Evolutionary conservation across 2,113 vertebrate species (phyloP), one percentile per base, ranked within the genome.

Genomic region (Salvelinus namaycush): DNA sequence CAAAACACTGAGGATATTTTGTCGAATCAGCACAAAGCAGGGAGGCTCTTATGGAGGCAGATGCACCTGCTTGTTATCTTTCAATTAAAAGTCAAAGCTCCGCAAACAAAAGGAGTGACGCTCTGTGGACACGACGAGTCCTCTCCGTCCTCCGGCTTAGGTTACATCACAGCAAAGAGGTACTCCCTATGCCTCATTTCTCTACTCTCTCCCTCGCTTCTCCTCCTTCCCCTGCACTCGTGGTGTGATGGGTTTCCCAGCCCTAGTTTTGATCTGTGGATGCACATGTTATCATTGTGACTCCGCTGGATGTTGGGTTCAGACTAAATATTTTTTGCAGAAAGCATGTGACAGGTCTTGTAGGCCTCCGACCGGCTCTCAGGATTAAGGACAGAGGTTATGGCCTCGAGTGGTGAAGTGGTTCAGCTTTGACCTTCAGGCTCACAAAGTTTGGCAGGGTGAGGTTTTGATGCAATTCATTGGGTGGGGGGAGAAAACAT

Each of bases 261-360:
- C 54, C 71, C n/a, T 20, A 49, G 68, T 74, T 62, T 79, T 70
- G 78, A 76, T 80, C 75, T 79, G 68, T 34, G 22, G 51, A 71
- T 74, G 76, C 59, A 77, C 70, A 78, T 79, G 74, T 86, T 87
- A 87, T 86, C 77, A 39, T 70, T 81, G 75, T 66, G 76, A 79
- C 83, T 89, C 84, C 76, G 75, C 70, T 66, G 54, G 78, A 74
- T 29, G 24, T 75, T 70, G 13, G 74, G 75, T 72, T 59, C 78
- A 79, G 86, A 79, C 84, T 78, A 86, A 87, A 90, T 82, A 86
- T 85, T 89, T 91, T 91, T 78, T 68, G 66, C 72, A 79, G 76
- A 75, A 80, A 89, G 74, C 82, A 88, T 84, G 79, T 85, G 82
- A 87, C 70, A 72, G 78, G 68, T 83, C 70, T 81, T 78, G 74